phyloP scores from a whole-genome alignment of 37 sponge, comb jelly and placozoan genomes.

The Corticium candelabrum region DNA sequence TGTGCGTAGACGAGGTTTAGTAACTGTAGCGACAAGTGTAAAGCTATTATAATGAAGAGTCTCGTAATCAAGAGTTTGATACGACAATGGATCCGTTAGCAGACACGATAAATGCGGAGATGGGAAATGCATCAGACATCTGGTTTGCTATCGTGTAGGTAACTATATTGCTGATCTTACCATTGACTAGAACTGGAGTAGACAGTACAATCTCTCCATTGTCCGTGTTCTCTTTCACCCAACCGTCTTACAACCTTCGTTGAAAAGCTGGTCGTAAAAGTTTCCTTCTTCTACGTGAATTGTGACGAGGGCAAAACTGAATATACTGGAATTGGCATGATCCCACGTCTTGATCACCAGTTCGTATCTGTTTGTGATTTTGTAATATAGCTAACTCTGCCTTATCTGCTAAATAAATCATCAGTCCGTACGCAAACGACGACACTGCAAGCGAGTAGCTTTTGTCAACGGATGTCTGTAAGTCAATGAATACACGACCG shows the following conservation, averaged over 20 bases:
- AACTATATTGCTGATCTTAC: not conserved
- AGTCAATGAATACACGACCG: too few relatives aligned
- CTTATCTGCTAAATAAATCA: not conserved
- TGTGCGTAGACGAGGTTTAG: not conserved
- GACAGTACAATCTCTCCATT: not conserved
- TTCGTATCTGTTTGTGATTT: not conserved
- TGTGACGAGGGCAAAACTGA: not conserved
- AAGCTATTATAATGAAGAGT: not conserved
- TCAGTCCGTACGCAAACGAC: not conserved
- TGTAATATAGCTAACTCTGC: not conserved
- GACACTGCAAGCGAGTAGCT: too few relatives aligned
- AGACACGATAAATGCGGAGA: not conserved
- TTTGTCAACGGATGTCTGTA: too few relatives aligned
- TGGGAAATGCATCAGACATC: not conserved
- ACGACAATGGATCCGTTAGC: not conserved
- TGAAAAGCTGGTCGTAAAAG: not conserved
- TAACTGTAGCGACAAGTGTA: not conserved
- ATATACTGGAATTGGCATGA: not conserved
- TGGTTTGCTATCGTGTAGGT: not conserved
- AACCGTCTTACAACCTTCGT: not conserved
- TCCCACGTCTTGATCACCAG: not conserved
- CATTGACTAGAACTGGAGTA: not conserved
- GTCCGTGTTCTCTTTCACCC: not conserved
- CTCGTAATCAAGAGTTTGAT: not conserved
- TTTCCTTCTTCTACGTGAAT: not conserved